Evolutionary conservation across 2,797 vertebrate genomes (phyloP), one percentile per base, ranked within the genome.

Genomic region (Aquila chrysaetos): DNA sequence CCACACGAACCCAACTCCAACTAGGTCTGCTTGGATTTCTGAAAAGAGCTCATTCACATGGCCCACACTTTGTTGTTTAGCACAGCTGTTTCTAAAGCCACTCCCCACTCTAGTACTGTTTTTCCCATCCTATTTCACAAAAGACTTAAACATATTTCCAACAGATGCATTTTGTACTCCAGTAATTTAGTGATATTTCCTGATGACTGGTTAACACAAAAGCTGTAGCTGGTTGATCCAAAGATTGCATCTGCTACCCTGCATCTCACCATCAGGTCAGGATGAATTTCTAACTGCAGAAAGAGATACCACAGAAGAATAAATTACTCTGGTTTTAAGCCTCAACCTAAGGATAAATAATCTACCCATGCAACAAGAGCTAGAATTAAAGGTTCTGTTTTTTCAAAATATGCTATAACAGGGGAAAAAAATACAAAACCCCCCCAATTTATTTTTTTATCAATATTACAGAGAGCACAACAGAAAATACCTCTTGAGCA

Each of bases 181-280:
- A 17, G 91, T 67, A 88, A 85, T 94, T 82, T 60, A 31, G 84
- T 68, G 94, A 27, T 85, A 83, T 89, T 96, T 97, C 88, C 96
- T 90, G 88, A 39, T 53, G 88, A 39, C 88, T 94, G 88, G 49
- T 84, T 90, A 85, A 69, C 73, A 92, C 83, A 68, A 74, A 82
- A 77, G 90, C 94, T 72, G 92, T 37, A 51, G 92, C 95, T 95
- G 93, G 92, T 74, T 60, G 74, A 94, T 96, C 77, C 96, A 68
- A 49, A 85, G 93, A 77, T 23, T 87, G 90, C 94, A 95, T 94
- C 93, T 97, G 95, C 77, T 85, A 76, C 86, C 93, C 93, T 93
- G 80, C 27, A 20, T 74, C 59, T 37, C 48, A 2, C 93, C 95
- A 94, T 44, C 77, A 44, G 93, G 90, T 73, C 93, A 92, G 41